phyloP scores from a whole-genome alignment of 2,888 invertebrate genomes.

The Coleophora flavipennella region DNA sequence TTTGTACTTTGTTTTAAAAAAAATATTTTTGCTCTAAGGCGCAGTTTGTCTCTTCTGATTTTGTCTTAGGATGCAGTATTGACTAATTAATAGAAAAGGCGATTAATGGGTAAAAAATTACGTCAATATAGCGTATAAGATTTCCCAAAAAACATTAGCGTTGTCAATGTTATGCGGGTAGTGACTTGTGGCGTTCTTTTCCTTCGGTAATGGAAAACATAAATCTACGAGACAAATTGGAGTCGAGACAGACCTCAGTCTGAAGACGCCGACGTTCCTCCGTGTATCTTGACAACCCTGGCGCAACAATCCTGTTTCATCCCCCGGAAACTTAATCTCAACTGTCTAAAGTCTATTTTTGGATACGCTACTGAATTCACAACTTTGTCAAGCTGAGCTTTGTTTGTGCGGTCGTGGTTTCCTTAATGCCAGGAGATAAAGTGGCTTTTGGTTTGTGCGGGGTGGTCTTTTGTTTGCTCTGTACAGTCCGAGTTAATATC shows the following conservation, averaged over 20 bases:
- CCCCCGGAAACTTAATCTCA: too few relatives aligned
- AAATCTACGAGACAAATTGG: constrained; percentile 62
- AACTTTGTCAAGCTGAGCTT: constrained; percentile 12
- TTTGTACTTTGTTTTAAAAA: too few relatives aligned
- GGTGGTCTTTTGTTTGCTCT: constrained; percentile 20
- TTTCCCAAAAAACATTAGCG: neutral
- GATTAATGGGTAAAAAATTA: too few relatives aligned
- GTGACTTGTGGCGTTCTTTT: constrained; percentile 15
- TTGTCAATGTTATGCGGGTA: constrained; percentile 10
- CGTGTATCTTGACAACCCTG: constrained; percentile 51
- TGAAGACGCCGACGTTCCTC: constrained; percentile 45
- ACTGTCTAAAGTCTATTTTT: too few relatives aligned
- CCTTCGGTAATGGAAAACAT: constrained; percentile 54
- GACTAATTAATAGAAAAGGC: too few relatives aligned
- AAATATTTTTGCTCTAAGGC: too few relatives aligned
- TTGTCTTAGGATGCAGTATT: too few relatives aligned
- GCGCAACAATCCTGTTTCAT: constrained; percentile 11
- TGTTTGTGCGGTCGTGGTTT: constrained; percentile 23
- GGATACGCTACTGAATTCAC: too few relatives aligned
- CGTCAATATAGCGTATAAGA: too few relatives aligned
- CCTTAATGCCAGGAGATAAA: neutral
- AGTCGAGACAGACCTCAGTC: constrained; percentile 42
- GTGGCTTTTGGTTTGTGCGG: constrained; percentile 3
- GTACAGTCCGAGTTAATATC: constrained; percentile 48
- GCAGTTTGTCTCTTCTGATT: too few relatives aligned